Base-by-base conservation (phyloP, 2,797 vertebrate species). In the Sebastes melanostomus region DNA sequence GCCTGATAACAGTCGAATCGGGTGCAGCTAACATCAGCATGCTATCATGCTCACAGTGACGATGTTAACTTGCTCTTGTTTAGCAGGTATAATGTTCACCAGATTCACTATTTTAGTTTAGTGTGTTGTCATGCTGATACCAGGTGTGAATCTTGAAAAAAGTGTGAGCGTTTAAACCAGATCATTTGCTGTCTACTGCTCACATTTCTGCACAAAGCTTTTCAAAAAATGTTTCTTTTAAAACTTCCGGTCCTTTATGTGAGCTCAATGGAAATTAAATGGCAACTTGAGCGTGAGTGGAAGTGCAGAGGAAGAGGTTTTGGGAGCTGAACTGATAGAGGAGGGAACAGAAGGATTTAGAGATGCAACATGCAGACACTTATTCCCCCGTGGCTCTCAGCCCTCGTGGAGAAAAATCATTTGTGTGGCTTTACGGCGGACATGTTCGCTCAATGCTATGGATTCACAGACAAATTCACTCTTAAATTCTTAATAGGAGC, bases 401-500 rank as follows among this genome's bases (percentile, higher is more conserved):
- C 66, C 74, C 77, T 71, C 75, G 63, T 74, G 78, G 71, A 83
- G 75, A 76, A 71, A 85, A 86, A 85, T 82, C 67, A 88, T 91
- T 88, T 78, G 60, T 81, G 69, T 76, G 80, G 80, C 83, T 87
- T 65, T 82, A 89, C 24, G 8, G 68, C 3, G 5, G 75, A 80
- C 75, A 66, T 84, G 88, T 82, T 77, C 2, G n/a, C 73, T 91
- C 89, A 89, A 82, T 91, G 86, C 63, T 88, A 89, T 89, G 84
- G 89, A 90, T 88, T 81, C 61, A 67, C 59, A 27, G 72, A 82
- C 85, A 84, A 88, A 85, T 87, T 85, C 70, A 67, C 71, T 80
- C 56, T 76, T 83, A 76, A 88, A 82, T 88, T 88, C 75, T 85
- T 87, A 88, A 87, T 73, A 80, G 73, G 75, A 77, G 63, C 25